Percentiles rank a stretch among this genome's conserved stretches.
phyloP scores from a whole-genome alignment of 2,113 vertebrate species.

The Diphyllodes magnificus region DNA sequence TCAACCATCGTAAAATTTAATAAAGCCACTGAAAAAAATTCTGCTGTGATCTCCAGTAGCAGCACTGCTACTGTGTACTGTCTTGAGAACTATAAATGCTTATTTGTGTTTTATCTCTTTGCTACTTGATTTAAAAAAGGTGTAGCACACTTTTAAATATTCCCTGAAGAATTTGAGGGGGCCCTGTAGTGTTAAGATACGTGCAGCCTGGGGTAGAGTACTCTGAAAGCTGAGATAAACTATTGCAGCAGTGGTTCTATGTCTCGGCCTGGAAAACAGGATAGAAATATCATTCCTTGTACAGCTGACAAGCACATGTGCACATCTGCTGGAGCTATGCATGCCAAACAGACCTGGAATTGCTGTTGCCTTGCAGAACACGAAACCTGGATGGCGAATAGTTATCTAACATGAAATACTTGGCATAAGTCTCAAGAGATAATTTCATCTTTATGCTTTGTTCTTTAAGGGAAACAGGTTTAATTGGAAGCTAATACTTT shows the following conservation, averaged over 20 bases:
- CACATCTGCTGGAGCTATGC: not conserved
- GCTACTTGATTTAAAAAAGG: not conserved
- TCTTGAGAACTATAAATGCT: not conserved
- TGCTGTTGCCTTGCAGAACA: not conserved
- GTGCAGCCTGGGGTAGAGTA: not conserved
- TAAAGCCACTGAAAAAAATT: not conserved
- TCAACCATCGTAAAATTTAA: not conserved
- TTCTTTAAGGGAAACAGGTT: not conserved
- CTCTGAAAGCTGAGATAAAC: not conserved
- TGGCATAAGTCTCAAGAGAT: not conserved
- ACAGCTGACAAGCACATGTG: not conserved
- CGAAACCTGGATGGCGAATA: not conserved
- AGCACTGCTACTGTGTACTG: not conserved
- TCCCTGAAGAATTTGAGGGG: not conserved
- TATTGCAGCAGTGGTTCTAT: not conserved
- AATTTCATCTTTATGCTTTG: not conserved
- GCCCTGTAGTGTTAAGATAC: not conserved
- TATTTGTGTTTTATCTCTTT: not conserved
- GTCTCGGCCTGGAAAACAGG: not conserved
- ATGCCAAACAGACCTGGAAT: not conserved
- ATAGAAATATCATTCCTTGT: not conserved
- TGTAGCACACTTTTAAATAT: not conserved
- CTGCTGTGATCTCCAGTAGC: not conserved
- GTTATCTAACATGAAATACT: not conserved
- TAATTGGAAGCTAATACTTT: not conserved